Base-by-base conservation (phyloP, 2,113 vertebrate species). In the Amblyopsis rosae region DNA sequence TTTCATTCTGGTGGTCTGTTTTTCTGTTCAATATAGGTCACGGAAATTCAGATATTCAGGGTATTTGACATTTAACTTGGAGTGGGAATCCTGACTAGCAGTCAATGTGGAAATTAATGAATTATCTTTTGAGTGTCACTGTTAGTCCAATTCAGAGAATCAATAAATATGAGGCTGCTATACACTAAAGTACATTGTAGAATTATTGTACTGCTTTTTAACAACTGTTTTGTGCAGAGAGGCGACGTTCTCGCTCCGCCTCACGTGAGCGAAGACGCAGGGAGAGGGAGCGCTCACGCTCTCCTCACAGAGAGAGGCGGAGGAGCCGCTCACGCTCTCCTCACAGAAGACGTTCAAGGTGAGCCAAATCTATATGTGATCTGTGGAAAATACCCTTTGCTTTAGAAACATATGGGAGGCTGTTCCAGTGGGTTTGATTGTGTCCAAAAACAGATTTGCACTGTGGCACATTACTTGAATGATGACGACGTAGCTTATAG, bases 341-440 rank as follows among this genome's bases (percentile, higher is more conserved):
- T 0, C 96, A 96, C 86, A 88, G 96, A 72, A 90, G 97, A 4
- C 93, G 96, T 0, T 99, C 96, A 69, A 96, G 95, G 96, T 98
- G 67, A 92, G 86, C 1, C 11, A 33, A n/a, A 13, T 8, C 8
- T 9, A 46, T 16, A 3, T 45, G n/a, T n/a, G 10, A 13, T 50
- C 49, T 50, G 13, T 15, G 13, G 49, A 13, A 60, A 60, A n/a
- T 32, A 6, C 35, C 6, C 35, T 41, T 26, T 26, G 26, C 35
- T 41, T 41, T 41, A 8, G 4, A 41, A 5, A 26, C 26, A 2
- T 26, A 26, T 26, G 2, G 26, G 26, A 26, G 26, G 26, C 26
- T 26, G 26, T 26, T 26, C 26, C 26, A 26, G 26, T 26, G 26
- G 26, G 26, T 26, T 26, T 26, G 26, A 26, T 26, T 26, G 26